Conservation (phyloP, 37 sponge, comb jelly and placozoan species). For the Chondrilla cf. caribensis region DNA sequence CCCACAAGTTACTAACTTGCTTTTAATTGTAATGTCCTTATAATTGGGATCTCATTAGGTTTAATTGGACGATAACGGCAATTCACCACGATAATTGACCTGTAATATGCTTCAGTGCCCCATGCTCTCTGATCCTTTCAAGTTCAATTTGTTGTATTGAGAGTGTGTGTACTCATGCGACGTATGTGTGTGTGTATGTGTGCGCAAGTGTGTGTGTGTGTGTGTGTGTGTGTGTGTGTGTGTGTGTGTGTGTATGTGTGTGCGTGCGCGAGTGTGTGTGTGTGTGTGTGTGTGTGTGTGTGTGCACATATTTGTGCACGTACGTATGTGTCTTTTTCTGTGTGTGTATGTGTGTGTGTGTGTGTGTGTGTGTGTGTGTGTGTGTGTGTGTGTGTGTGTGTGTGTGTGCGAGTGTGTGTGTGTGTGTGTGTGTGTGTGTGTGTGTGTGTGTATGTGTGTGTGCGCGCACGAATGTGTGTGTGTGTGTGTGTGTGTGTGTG, state of each 20-base stretch:
- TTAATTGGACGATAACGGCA: too few species aligned
- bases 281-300: constrained; percentile 41
- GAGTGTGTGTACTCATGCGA: not conserved
- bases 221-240: constrained; percentile 29
- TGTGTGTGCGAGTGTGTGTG: not conserved
- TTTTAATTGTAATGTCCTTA: too few species aligned
- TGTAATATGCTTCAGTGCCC: too few species aligned
- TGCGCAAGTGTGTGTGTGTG: constrained; percentile 12
- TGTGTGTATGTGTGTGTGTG: constrained; percentile 18
- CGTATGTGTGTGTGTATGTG: not conserved
- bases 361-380: not conserved
- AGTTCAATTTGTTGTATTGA: too few species aligned
- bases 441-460: not conserved
- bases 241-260: constrained; percentile 26
- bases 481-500: constrained; percentile 51
- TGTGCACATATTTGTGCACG: constrained; percentile 15
- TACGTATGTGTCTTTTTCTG: constrained; percentile 8
- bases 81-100: too few species aligned
- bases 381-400: not conserved
- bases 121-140: too few species aligned
- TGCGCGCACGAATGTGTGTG: constrained; percentile 6
- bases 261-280: constrained; percentile 7
- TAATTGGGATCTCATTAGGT: too few species aligned
- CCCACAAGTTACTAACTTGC: too few species aligned
- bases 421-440: not conserved